Evolutionary conservation across 2,113 vertebrate species (phyloP).

Genomic region (Campylomormyrus tamandua): DNA sequence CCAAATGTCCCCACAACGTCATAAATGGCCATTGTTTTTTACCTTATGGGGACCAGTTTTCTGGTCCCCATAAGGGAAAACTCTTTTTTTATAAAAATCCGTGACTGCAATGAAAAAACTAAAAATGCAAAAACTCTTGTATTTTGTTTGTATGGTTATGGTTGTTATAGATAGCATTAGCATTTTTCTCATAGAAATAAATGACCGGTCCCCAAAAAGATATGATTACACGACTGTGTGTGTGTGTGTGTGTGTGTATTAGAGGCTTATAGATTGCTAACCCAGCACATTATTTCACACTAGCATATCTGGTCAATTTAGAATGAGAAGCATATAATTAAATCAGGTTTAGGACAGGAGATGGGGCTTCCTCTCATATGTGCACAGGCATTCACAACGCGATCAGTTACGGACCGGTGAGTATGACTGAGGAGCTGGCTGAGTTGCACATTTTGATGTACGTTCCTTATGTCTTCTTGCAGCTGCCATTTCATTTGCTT

Average conservation of each 20-base stretch:
- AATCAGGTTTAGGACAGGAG: background rate
- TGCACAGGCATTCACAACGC: background rate
- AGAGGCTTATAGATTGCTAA: background rate
- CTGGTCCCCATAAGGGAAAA: too few species aligned
- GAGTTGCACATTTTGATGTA: background rate
- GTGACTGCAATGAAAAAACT: too few species aligned
- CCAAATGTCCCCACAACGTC: too few species aligned
- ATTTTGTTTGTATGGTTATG: too few species aligned
- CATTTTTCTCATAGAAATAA: too few species aligned
- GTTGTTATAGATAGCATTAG: too few species aligned
- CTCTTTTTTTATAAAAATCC: too few species aligned
- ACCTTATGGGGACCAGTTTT: too few species aligned
- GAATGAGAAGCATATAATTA: background rate
- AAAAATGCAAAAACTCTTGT: too few species aligned
- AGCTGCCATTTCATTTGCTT: background rate
- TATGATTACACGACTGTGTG: too few species aligned
- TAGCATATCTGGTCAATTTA: background rate
- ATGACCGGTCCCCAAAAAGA: too few species aligned
- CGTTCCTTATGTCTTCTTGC: background rate
- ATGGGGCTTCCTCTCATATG: background rate
- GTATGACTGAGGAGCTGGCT: background rate
- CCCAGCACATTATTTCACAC: background rate
- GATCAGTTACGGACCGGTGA: background rate
- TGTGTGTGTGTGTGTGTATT: background rate
- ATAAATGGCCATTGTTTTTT: too few species aligned